phyloP scores from a whole-genome alignment of 2,888 invertebrate species.

The Drosophila flavopinicola region DNA sequence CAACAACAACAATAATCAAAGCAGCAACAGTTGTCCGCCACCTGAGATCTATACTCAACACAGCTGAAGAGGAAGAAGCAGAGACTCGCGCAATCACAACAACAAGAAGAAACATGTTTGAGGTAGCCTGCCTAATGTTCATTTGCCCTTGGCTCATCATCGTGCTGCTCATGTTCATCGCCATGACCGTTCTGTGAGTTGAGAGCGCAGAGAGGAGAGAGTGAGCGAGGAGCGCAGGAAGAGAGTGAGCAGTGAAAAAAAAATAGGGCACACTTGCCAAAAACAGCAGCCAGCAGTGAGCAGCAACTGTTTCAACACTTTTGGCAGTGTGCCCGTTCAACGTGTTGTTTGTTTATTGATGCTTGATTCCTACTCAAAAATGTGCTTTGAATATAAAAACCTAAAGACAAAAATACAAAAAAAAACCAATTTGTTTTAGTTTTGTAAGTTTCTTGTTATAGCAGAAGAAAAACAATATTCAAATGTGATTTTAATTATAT shows the following conservation, averaged over 20 bases:
- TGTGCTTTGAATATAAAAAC: slow-evolving; percentile 44
- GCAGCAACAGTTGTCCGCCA: slow-evolving; percentile 66
- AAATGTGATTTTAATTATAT: slow-evolving; percentile 64
- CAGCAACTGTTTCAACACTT: slow-evolving; percentile 60
- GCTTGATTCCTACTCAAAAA: slow-evolving; percentile 57
- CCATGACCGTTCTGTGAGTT: slow-evolving; percentile 87
- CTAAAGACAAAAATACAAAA: slow-evolving; percentile 19
- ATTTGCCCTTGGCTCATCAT: slow-evolving; percentile 89
- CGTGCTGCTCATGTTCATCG: slow-evolving; percentile 88
- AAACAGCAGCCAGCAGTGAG: slow-evolving; percentile 4
- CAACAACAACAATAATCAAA: slow-evolving; percentile 5
- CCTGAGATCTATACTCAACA: slow-evolving; percentile 29
- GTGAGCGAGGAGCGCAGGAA: slow-evolving; percentile 4
- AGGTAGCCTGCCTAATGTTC: slow-evolving; percentile 87
- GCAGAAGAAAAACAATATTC: slow-evolving; percentile 17
- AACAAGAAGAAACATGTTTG: slow-evolving; percentile 74
- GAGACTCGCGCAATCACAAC: too few species aligned
- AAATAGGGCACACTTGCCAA: slow-evolving; percentile 67
- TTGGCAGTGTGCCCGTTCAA: slow-evolving; percentile 75
- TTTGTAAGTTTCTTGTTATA: slow-evolving; percentile 22
- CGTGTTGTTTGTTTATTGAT: slow-evolving; percentile 24
- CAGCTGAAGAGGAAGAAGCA: not conserved
- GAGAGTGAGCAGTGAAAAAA: slow-evolving; percentile 26
- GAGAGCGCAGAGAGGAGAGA: slow-evolving; percentile 5
- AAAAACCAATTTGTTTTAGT: slow-evolving; percentile 8